These are phyloP conservation scores for Brachyopa scutellaris DNA, from an alignment of 2,888 invertebrate species.

Conservation along the genomic window DNA sequence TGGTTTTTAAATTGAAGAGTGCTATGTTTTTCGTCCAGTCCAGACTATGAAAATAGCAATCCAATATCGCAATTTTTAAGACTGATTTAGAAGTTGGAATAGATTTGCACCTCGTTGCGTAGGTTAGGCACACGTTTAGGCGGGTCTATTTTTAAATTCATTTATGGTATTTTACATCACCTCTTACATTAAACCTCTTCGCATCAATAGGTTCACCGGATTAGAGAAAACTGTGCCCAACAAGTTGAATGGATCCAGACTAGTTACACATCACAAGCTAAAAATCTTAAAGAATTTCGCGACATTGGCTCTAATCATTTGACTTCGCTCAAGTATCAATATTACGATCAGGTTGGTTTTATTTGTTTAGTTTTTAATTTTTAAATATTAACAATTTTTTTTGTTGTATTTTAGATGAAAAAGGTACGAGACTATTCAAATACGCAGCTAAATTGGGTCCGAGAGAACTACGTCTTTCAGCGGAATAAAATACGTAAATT, in stretches of 20 bases:
- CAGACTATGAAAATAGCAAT: too few species aligned
- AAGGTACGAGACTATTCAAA: constrained; percentile 96
- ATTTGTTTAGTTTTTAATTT: neutral
- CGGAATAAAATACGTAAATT: constrained; percentile 96
- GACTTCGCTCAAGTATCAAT: constrained; percentile 93
- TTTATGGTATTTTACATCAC: too few species aligned
- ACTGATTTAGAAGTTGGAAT: too few species aligned
- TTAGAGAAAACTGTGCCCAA: constrained; percentile 95
- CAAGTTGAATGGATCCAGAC: constrained; percentile 97
- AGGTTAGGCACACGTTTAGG: too few species aligned
- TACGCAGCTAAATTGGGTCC: constrained; percentile 94
- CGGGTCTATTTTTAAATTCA: too few species aligned
- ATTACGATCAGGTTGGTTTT: constrained; percentile 91
- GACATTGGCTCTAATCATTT: constrained; percentile 96
- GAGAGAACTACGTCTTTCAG: constrained; percentile 97
- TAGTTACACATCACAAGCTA: constrained; percentile 94
- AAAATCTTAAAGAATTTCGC: constrained; percentile 92
- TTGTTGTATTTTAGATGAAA: constrained; percentile 86
- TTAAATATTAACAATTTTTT: neutral
- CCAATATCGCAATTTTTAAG: too few species aligned
- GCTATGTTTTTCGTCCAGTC: too few species aligned
- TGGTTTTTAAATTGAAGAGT: too few species aligned
- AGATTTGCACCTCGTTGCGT: too few species aligned
- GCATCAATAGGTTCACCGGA: constrained; percentile 89
- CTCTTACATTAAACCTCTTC: too few species aligned